Base-by-base conservation (phyloP, 2,113 vertebrate genomes). In the Piprites chloris region DNA sequence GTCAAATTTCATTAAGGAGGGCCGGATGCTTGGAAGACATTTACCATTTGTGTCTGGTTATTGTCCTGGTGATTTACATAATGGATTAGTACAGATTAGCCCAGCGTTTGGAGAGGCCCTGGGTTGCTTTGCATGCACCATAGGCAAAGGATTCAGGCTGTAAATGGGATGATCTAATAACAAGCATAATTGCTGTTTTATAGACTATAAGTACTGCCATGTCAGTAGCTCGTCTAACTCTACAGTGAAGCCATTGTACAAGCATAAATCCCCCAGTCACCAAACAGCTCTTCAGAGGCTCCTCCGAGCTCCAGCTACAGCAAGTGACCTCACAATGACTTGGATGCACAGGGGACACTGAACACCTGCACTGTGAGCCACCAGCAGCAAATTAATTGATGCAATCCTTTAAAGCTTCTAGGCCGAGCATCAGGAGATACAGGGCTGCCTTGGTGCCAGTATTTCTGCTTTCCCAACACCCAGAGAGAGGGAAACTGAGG, bases 91-190 rank as follows among this genome's bases (percentile, higher is more conserved):
- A 44, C 62, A 94, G 94, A 95, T 95, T 95, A 94, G 89, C 91
- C 87, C 74, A 16, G 78, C 77, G 12, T 77, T 62, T 58, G 10
- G 61, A 85, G 87, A 95, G 89, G 91, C 87, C 61, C 81, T 33
- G 81, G 66, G 81, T 94, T 20, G 93, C 93, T 89, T 76, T 85
- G 91, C 96, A 42, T 66, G 91, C 81, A 91, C 93, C 91, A 50
- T 90, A 76, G 91, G 89, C 91, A 28, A 30, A 95, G 89, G 91
- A 96, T 95, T 95, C 93, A 62, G 93, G 71, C 89, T 96, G 87
- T 63, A 95, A 96, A 94, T 85, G 94, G 78, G 91, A 93, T 97
- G 95, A 95, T 95, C 95, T 97, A 97, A 95, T 96, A 96, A 96
- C 81, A 55, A 93, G 89, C 89, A 73, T 96, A 96, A 96, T 96